These are phyloP conservation scores for Theristicus caerulescens DNA, from an alignment of 2,113 vertebrate species.

Conservation along the genomic window DNA sequence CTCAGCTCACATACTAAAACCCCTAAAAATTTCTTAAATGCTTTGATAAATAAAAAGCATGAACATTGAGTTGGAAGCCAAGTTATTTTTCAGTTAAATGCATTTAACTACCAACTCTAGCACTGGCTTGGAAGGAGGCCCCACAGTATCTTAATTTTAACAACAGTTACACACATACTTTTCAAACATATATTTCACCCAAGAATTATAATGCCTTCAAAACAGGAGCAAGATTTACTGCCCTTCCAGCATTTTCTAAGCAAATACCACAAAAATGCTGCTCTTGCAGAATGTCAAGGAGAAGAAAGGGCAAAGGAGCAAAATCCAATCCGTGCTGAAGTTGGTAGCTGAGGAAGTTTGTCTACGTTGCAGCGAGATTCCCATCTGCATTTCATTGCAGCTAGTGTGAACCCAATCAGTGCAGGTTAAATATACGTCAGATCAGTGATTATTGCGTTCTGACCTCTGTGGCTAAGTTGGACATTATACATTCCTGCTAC, in stretches of 20 bases:
- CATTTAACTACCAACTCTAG: neutral
- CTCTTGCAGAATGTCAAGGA: constrained; percentile 37
- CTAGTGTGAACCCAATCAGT: constrained; percentile 35
- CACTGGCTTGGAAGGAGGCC: neutral
- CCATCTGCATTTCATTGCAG: constrained; percentile 31
- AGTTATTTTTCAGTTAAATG: neutral
- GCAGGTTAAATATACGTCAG: neutral
- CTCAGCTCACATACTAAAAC: neutral
- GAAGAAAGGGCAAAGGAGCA: constrained; percentile 37
- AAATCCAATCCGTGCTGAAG: neutral
- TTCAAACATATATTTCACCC: neutral
- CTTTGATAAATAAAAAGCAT: neutral
- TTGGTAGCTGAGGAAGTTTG: neutral
- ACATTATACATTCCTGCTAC: constrained; percentile 33
- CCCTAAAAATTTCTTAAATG: neutral
- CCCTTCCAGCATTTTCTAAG: constrained; percentile 21
- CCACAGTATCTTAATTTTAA: neutral
- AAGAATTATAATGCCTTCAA: neutral
- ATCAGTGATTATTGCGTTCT: neutral
- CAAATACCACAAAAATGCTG: constrained; percentile 31
- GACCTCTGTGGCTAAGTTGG: neutral
- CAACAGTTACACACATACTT: neutral
- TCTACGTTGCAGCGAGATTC: neutral
- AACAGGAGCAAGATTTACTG: neutral
- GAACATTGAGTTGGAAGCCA: neutral